Base-by-base conservation (phyloP, 1,140 invertebrate genomes). In the Formica exsecta region DNA sequence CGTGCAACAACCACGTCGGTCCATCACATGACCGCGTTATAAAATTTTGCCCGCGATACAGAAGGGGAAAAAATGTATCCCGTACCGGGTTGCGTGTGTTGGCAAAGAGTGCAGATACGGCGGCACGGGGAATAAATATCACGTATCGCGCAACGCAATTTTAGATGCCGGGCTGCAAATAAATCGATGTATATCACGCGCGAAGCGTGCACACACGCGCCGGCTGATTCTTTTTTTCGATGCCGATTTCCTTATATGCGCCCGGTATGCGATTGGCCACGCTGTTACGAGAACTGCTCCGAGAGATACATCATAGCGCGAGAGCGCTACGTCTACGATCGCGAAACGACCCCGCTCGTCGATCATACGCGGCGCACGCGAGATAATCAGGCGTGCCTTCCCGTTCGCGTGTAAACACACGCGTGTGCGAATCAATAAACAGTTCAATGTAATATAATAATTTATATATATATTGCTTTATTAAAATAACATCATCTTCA, bases 211-310 rank as follows among this genome's bases (percentile, higher is more conserved):
- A 41, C 5, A 38, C 36, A 6, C 38, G 38, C 38, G 48, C 9
- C 38, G 54, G 16, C 32, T 22, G 73, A 75, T 61, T 19, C 73
- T 36, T 36, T 32, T 75, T 75, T 75, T 61, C 22, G 54, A 75
- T 8, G 73, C 48, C 70, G 48, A 29, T 48, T 75, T 75, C 73
- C 32, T 75, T 75, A 61, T 61, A 75, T 54, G 73, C 59, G 73
- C 73, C 73, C 73, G 73, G n/a, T 75, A 75, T 61, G 54, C 73
- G 73, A 75, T 75, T 75, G 51, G 73, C 73, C 22, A 75, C 54
- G 73, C 32, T 75, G 54, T 75, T 75, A 75, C 73, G 73, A 75
- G 73, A 75, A 75, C 48, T 32, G 32, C 73, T 61, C 51, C n/a
- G 51, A 13, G 48, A 75, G n/a, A 75, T 75, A n/a, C 51, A 59